Conservation (phyloP, 1,140 invertebrate species). For the Polypedilum pembai region DNA sequence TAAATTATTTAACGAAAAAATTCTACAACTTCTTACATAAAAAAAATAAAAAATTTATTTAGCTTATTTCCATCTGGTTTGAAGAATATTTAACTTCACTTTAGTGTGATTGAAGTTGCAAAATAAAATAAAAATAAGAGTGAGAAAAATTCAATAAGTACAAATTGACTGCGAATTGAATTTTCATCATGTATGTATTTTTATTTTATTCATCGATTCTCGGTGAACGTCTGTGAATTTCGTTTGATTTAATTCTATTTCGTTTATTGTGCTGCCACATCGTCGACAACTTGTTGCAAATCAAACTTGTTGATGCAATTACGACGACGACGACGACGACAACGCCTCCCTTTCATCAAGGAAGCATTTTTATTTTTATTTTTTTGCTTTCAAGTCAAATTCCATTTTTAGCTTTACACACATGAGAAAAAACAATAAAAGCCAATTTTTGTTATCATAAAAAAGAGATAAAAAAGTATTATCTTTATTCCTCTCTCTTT, state of each 20-base stretch:
- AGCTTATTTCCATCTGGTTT: too few relatives aligned
- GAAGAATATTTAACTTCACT: too few relatives aligned
- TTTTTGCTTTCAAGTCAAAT: neutral
- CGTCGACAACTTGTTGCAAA: conserved; percentile 21
- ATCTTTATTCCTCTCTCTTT: neutral
- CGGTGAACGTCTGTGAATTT: conserved; percentile 10
- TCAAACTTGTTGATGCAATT: conserved; percentile 26
- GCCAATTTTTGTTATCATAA: conserved; percentile 25
- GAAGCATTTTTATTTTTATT: neutral
- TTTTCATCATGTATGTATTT: neutral
- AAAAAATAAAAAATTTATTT: too few relatives aligned
- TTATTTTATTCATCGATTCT: neutral
- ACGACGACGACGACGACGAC: too few relatives aligned
- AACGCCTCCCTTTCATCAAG: neutral
- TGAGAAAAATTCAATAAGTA: conserved; percentile 19
- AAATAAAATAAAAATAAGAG: neutral
- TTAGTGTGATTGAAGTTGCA: too few relatives aligned
- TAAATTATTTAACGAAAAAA: too few relatives aligned
- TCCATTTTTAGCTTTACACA: neutral
- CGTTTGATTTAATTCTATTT: neutral
- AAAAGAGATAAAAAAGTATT: conserved; percentile 25
- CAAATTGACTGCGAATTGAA: conserved; percentile 18
- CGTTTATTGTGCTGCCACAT: neutral
- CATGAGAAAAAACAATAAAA: conserved; percentile 25
- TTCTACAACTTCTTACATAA: too few relatives aligned